Evolutionary conservation across 2,113 vertebrate species (phyloP), one percentile per base, ranked within the genome.

Genomic region (Accipiter virgatus): DNA sequence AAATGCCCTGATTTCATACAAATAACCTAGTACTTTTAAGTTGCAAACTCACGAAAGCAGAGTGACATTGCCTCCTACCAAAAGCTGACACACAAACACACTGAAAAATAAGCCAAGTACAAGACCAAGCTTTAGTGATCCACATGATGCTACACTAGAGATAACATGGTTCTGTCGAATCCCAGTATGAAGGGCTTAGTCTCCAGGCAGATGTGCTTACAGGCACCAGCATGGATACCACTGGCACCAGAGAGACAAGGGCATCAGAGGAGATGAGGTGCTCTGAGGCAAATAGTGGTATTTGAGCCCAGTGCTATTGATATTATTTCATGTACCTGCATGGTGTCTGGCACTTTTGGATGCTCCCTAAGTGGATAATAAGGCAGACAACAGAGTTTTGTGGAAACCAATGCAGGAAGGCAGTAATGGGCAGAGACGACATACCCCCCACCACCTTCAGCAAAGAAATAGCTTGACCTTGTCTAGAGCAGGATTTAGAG

Each of bases 301-400:
- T 63, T 32, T 75, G 11, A 79, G 47, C 42, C 31, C 66, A 47
- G 17, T 48, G 65, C 27, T 81, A 16, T 0, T n/a, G 11, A 6
- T 26, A 62, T 4, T 23, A 7, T 34, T 50, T 45, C 21, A 23
- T 2, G 12, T 13, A 65, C 16, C 48, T 73, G 73, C 0, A 0
- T 45, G 56, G 47, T 48, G 50, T 26, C 70, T 43, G 36, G 16
- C 22, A 73, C 22, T 48, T 73, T 18, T 61, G 67, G 43, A 50
- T 63, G 53, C 9, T 50, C 67, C 62, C 16, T 63, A 86, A 68
- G 13, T 25, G 31, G 18, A 13, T 32, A 84, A 62, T 17, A 72
- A 68, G 43, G 32, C 29, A 80, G 72, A 86, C 18, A 8, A 48
- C 16, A 59, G 25, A 61, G 12, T 43, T 66, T 53, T 40, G 62